Base-by-base conservation (phyloP, 2,888 invertebrate species). In the Aporophyla nigra region DNA sequence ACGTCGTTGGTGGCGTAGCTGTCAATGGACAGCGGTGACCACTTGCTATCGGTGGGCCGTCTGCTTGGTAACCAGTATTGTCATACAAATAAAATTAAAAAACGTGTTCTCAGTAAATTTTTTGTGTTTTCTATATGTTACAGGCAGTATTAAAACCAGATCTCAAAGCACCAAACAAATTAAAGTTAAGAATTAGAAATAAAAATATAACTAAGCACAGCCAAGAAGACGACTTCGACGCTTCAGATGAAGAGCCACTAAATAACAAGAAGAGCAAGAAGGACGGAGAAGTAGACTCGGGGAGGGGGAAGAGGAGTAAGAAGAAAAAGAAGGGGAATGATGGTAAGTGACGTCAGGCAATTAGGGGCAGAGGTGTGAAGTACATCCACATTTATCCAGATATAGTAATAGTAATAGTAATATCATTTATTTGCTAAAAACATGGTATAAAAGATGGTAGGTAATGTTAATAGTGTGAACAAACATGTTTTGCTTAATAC, bases 201-300 rank as follows among this genome's bases (percentile, higher is more conserved):
- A 86, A 75, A 19, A 3, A 16, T 27, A 89, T 82, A 5, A 6
- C 5, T 43, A 82, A 71, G 16, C 78, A 65, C 7, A 33, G 24
- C 2, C 10, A 46, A 5, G 80, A 86, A 3, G 86, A 88, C 2
- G 89, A 89, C 0, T 95, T 93, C 53, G 85, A 92, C 43, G 94
- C 93, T 1, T 96, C 96, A 0, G 96, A 95, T 12, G 95, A 96
- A 24, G 95, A 95, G 61, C 96, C 96, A 0, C 87, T 95, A 0
- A 88, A 89, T 9, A 90, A 89, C 68, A 87, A 82, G 67, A 86
- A 78, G 76, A 76, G 69, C 65, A 67, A 77, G 80, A 71, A 68
- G 68, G 33, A 9, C 10, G 49, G 58, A 10, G 2, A 53, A 24
- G 84, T n/a, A 16, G 74, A 43, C 3, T 85, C 68, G 70, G 74